These are phyloP conservation scores for Euthynnus affinis DNA, from an alignment of 2,797 vertebrate species.

Conservation along the genomic window DNA sequence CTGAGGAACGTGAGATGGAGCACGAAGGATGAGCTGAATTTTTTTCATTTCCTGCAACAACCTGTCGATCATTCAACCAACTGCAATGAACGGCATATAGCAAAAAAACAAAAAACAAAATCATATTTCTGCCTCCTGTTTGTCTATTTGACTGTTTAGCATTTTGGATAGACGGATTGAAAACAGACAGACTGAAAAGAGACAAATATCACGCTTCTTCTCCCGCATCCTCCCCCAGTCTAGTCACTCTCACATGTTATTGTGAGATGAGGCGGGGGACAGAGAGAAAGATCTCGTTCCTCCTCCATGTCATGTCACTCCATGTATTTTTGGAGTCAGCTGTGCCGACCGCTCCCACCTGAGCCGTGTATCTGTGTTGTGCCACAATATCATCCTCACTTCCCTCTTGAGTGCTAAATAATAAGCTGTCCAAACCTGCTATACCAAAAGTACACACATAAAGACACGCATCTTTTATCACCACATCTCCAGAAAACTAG, in stretches of 20 bases:
- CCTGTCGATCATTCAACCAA: slow-evolving; percentile 25
- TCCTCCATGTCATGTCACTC: slow-evolving; percentile 29
- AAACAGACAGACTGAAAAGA: slow-evolving; percentile 16
- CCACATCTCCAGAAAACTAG: slow-evolving; percentile 15
- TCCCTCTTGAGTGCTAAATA: slow-evolving; percentile 46
- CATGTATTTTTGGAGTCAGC: slow-evolving; percentile 48
- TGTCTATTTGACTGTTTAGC: not conserved
- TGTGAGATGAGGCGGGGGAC: not conserved
- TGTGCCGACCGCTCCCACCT: slow-evolving; percentile 48
- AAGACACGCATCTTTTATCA: slow-evolving; percentile 8
- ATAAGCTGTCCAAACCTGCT: slow-evolving; percentile 43
- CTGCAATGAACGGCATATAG: slow-evolving; percentile 12
- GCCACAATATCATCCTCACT: slow-evolving; percentile 35
- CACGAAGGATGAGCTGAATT: not conserved
- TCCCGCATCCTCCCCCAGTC: not conserved
- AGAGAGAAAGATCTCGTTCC: slow-evolving; percentile 30
- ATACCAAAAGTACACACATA: slow-evolving; percentile 7
- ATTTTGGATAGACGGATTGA: slow-evolving; percentile 21
- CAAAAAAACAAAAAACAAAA: slow-evolving; percentile 17
- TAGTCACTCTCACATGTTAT: slow-evolving; percentile 23
- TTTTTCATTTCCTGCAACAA: slow-evolving; percentile 20
- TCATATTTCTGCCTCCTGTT: slow-evolving; percentile 5
- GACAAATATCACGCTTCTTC: slow-evolving; percentile 38
- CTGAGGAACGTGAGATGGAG: not conserved
- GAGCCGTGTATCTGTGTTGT: slow-evolving; percentile 55